Percentiles rank a stretch among this genome's conserved stretches.
Conservation (phyloP, 2,113 vertebrate genomes). For the Kryptolebias marmoratus region DNA sequence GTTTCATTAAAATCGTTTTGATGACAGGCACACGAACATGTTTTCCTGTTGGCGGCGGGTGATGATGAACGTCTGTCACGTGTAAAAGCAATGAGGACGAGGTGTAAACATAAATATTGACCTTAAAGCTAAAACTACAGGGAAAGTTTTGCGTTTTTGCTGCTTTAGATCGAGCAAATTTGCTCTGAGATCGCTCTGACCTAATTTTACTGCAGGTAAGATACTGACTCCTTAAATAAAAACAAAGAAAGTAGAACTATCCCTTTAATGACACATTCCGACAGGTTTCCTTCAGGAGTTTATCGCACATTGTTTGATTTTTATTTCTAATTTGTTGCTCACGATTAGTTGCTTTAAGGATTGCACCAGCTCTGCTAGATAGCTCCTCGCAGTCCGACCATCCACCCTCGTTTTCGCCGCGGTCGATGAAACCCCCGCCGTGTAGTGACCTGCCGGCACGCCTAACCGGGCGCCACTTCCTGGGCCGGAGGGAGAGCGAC, state of each 20-base stretch:
- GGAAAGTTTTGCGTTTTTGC: too few species aligned
- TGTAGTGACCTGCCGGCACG: constrained; percentile 53
- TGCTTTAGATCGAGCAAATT: too few species aligned
- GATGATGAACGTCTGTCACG: too few species aligned
- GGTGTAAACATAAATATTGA: too few species aligned
- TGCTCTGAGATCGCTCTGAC: too few species aligned
- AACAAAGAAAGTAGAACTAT: not conserved
- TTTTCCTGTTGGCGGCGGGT: too few species aligned
- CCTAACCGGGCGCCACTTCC: constrained; percentile 71
- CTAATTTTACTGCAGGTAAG: too few species aligned
- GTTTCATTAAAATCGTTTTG: too few species aligned
- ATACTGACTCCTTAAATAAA: too few species aligned
- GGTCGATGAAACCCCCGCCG: constrained; percentile 9
- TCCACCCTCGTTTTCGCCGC: constrained; percentile 35
- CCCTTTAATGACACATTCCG: not conserved
- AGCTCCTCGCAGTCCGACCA: constrained; percentile 33
- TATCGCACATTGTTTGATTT: not conserved
- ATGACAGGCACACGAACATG: too few species aligned
- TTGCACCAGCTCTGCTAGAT: constrained; percentile 63
- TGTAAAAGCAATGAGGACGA: too few species aligned
- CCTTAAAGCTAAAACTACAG: too few species aligned
- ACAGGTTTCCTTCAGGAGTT: not conserved
- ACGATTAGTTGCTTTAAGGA: constrained; percentile 66
- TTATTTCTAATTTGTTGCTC: constrained; percentile 37
- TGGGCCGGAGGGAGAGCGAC: constrained; percentile 43